Evolutionary conservation across 2,888 invertebrate genomes (phyloP), one percentile per base, ranked within the genome.

Genomic region (Ormia ochracea): DNA sequence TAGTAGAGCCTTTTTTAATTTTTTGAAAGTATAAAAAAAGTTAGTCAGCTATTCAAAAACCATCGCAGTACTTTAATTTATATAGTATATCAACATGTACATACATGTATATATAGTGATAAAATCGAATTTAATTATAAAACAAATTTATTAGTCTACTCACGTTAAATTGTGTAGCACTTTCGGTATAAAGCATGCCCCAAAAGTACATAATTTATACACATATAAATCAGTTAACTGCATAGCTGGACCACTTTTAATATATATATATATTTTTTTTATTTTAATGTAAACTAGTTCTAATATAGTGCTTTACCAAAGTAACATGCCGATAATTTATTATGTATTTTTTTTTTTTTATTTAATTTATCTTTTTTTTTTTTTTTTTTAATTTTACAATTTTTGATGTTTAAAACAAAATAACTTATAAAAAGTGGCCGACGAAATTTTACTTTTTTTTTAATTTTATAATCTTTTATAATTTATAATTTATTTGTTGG

Each of bases 391-490:
- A 56, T 21, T 38, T 45, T 45, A 50, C 4, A 21, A 23, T 33
- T 26, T 36, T 48, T 19, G 17, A 36, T 48, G n/a, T 33, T 43
- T 21, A 41, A 12, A 52, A 36, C 58, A 23, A 41, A 41, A 6
- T 21, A 45, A 21, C 10, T 0, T 10, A 10, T 36, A 45, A 45
- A 19, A 45, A 45, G 4, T 4, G 12, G 12, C 12, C 12, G 12
- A 10, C 50, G 52, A 61, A 48, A 17, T 21, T 3, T n/a, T 26
- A 31, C 26, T 28, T 38, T 70, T 70, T 48, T 70, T 70, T 70
- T 50, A 41, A 28, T 52, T 72, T 56, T 28, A 12, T 59, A 50
- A 50, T 41, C 59, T 69, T 19, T 52, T 28, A n/a, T n/a, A n/a
- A n/a, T n/a, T n/a, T n/a, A n/a, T n/a, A n/a, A n/a, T n/a, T n/a